Conservation (phyloP, 2,888 invertebrate genomes). For the Scrobipalpa costella region DNA sequence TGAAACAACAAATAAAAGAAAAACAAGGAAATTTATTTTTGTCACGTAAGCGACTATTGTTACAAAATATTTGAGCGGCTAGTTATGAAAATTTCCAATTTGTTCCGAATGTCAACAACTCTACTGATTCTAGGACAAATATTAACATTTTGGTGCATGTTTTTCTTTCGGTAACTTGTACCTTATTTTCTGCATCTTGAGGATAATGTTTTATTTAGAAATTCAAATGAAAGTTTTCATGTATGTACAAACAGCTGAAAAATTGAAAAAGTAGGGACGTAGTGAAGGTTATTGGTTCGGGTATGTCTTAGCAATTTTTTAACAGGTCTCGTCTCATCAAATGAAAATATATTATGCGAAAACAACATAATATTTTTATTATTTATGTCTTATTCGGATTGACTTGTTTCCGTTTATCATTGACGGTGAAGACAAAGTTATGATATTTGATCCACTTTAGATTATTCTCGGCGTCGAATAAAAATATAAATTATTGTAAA, state of each 20-base stretch:
- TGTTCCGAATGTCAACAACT: constrained; percentile 12
- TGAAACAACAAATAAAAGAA: constrained; percentile 4
- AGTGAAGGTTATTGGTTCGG: too few species aligned
- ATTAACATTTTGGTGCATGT: not conserved
- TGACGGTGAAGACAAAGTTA: constrained; percentile 17
- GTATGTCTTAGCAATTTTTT: too few species aligned
- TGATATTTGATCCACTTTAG: not conserved
- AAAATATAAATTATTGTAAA: constrained; percentile 17
- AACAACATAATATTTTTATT: not conserved
- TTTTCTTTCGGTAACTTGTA: not conserved
- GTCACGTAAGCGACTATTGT: constrained; percentile 19
- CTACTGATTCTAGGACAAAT: constrained; percentile 18
- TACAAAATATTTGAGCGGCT: constrained; percentile 15
- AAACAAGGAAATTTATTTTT: constrained; percentile 18
- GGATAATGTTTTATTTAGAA: too few species aligned
- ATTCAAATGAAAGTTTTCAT: too few species aligned
- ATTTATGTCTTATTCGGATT: not conserved
- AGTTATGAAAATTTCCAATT: constrained; percentile 16
- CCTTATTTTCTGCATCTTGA: too few species aligned
- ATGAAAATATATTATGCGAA: not conserved
- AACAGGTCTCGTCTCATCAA: too few species aligned
- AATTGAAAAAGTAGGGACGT: too few species aligned
- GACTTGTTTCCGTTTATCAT: constrained; percentile 5
- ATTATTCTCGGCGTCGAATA: constrained; percentile 3
- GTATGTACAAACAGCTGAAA: too few species aligned